Evolutionary conservation across 64 coral and sea anemone species (phyloP).

Genomic region (Actinia tenebrosa): DNA sequence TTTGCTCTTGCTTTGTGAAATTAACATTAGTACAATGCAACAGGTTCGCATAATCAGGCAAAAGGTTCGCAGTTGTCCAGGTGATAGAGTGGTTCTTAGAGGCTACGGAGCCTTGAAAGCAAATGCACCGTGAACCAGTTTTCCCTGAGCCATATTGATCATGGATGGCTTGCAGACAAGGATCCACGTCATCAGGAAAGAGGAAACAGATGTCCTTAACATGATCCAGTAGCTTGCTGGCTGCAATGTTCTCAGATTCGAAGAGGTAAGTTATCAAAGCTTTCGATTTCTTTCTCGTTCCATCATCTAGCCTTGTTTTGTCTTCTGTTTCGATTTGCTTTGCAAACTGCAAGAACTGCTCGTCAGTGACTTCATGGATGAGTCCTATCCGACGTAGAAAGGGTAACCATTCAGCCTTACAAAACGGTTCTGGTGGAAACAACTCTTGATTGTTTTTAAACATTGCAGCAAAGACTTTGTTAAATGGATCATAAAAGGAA

Average conservation of each 20-base stretch:
- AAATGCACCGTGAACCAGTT: conserved; percentile 3
- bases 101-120: conserved; percentile 14
- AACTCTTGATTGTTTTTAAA: background rate
- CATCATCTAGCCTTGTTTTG: background rate
- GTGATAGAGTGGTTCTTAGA: background rate
- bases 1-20: background rate
- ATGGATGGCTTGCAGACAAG: conserved; percentile 26
- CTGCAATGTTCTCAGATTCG: background rate
- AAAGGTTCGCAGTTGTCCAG: conserved; percentile 33
- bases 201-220: conserved; percentile 9
- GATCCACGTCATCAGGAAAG: background rate
- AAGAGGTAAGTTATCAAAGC: conserved; percentile 23
- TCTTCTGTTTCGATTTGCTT: conserved; percentile 16
- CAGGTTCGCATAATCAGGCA: conserved; percentile 38
- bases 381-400: conserved; percentile 36
- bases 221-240: background rate
- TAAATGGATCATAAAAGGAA: conserved; percentile 24
- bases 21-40: background rate
- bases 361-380: background rate
- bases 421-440: conserved; percentile 28
- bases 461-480: conserved; percentile 19
- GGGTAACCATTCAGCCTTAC: conserved; percentile 1
- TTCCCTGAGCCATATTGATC: conserved; percentile 20
- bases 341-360: conserved; percentile 13
- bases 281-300: conserved; percentile 16